Percentiles rank a stretch among this genome's conserved stretches.
phyloP scores from a whole-genome alignment of 2,113 vertebrate genomes.

The Cyanoramphus novaezelandiae region DNA sequence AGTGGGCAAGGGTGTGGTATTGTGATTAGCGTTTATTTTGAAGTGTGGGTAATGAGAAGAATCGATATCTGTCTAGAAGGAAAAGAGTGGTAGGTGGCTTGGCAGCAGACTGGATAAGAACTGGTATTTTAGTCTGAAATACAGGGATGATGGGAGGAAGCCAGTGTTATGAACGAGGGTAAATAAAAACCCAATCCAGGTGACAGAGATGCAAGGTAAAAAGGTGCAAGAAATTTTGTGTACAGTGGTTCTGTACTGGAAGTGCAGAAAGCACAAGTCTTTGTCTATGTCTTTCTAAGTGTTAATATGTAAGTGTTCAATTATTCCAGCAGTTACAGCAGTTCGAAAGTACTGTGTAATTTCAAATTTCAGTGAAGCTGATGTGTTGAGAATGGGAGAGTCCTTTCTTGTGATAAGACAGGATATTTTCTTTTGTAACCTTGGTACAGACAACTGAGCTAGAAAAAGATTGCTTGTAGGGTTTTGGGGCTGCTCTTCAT shows the following conservation, averaged over 20 bases:
- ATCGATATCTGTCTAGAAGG: not conserved
- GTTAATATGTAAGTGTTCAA: not conserved
- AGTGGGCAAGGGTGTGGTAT: not conserved
- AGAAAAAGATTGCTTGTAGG: not conserved
- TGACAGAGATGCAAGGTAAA: not conserved
- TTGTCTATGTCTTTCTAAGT: not conserved
- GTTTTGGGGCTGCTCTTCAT: not conserved
- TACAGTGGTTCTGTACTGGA: not conserved
- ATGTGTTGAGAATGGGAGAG: not conserved
- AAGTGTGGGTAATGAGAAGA: not conserved
- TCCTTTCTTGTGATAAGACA: not conserved
- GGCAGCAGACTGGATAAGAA: not conserved
- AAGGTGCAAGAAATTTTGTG: not conserved
- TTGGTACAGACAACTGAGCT: not conserved
- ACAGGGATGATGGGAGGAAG: not conserved
- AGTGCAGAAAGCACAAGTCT: not conserved
- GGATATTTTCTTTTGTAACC: not conserved
- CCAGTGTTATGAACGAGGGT: not conserved
- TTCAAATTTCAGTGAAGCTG: not conserved
- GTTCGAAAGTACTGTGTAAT: not conserved
- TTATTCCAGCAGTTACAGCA: not conserved
- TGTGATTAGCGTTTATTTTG: not conserved
- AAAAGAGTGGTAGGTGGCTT: not conserved
- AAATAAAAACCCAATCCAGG: not conserved
- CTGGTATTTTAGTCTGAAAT: not conserved